These are phyloP conservation scores for Petrocephalus sullivani DNA, from an alignment of 2,797 vertebrate genomes.

Conservation along the genomic window DNA sequence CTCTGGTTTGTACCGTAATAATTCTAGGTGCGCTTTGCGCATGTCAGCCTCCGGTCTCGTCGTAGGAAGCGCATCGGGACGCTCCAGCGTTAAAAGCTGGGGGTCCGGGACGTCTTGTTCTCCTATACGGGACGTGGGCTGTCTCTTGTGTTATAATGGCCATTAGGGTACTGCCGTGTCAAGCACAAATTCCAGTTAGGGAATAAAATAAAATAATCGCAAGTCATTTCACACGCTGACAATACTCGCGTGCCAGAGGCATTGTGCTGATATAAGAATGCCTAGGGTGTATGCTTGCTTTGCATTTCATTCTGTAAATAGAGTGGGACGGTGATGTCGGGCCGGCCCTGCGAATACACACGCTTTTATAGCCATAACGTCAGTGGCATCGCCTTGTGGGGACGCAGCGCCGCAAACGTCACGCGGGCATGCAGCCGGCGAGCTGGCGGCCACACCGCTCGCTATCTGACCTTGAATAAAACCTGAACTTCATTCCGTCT, in stretches of 20 bases:
- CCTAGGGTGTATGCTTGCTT: background rate
- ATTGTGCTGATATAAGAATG: background rate
- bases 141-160: background rate
- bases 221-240: background rate
- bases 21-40: slow-evolving; percentile 21
- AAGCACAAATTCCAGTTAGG: background rate
- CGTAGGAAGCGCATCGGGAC: slow-evolving; percentile 9
- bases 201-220: background rate
- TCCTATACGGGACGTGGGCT: background rate
- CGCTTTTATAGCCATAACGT: background rate
- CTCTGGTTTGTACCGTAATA: slow-evolving; percentile 13
- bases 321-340: background rate
- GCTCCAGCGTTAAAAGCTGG: background rate
- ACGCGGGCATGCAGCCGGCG: background rate
- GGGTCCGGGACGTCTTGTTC: background rate
- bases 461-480: slow-evolving; percentile 19
- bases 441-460: background rate
- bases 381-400: background rate
- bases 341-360: background rate
- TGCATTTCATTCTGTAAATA: background rate
- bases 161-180: background rate
- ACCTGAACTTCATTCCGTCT: background rate
- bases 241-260: background rate
- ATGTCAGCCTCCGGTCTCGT: slow-evolving; percentile 29
- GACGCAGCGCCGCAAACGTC: background rate